These are phyloP conservation scores for Xiphophorus hellerii DNA, from an alignment of 2,113 vertebrate genomes.

Conservation along the genomic window DNA sequence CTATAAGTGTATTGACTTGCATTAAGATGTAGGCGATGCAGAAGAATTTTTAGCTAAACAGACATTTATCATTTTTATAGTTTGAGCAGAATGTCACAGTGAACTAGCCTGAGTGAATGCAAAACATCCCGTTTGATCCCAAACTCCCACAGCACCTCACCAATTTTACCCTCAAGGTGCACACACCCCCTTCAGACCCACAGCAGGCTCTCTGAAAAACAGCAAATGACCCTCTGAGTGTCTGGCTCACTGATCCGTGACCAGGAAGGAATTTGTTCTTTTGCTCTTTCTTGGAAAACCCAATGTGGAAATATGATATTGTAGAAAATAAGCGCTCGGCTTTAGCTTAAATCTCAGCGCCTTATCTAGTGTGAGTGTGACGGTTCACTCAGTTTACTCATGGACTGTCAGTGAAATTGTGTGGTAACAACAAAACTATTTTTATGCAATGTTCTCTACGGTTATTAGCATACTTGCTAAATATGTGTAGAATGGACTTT, in stretches of 20 bases:
- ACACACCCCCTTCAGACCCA: conserved; percentile 3
- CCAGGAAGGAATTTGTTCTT: conserved; percentile 33
- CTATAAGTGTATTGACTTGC: not conserved
- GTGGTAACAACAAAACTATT: not conserved
- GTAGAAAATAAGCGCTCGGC: conserved; percentile 14
- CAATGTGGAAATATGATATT: not conserved
- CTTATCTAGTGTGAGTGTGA: conserved; percentile 8
- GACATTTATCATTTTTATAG: not conserved
- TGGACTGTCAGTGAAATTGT: not conserved
- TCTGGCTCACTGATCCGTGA: conserved; percentile 33
- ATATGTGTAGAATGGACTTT: not conserved
- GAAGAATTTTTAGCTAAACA: not conserved
- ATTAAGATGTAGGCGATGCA: not conserved
- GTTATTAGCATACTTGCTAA: not conserved
- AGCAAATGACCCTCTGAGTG: conserved; percentile 49
- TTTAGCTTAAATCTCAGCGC: conserved; percentile 6
- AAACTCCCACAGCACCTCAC: conserved; percentile 23
- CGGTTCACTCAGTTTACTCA: conserved; percentile 6
- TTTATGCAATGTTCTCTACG: not conserved
- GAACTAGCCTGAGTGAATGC: conserved; percentile 2
- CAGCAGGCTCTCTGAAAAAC: conserved; percentile 20
- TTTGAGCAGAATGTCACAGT: not conserved
- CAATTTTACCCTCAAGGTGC: conserved; percentile 13
- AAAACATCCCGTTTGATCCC: not conserved
- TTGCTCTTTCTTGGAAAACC: conserved; percentile 16